Evolutionary conservation across 2,888 invertebrate species (phyloP).

Genomic region (Trichacis sp.): DNA sequence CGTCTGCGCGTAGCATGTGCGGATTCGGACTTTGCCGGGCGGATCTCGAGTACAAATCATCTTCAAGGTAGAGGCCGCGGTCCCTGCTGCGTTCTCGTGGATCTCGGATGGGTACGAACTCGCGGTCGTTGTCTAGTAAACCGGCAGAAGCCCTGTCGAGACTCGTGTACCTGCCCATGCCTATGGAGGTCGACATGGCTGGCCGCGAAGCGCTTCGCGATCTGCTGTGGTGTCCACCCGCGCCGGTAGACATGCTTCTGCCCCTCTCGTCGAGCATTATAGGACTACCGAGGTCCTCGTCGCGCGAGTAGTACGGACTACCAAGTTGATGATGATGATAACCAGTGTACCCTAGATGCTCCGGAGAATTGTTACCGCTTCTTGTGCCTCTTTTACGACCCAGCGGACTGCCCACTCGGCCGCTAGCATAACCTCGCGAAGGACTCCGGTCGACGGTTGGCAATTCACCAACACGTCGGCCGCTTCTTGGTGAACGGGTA

Average conservation of each 20-base stretch:
- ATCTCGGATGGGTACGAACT: constrained; percentile 88
- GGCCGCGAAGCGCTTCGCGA: constrained; percentile 85
- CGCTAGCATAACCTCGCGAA: constrained; percentile 82
- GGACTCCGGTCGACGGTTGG: constrained; percentile 93
- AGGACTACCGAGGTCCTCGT: constrained; percentile 88
- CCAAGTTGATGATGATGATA: constrained; percentile 66
- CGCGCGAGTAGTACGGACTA: constrained; percentile 70
- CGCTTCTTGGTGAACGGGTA: constrained; percentile 70
- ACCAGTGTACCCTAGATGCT: constrained; percentile 69
- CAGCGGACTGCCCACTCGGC: constrained; percentile 72
- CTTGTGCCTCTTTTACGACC: constrained; percentile 71
- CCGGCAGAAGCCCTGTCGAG: constrained; percentile 76
- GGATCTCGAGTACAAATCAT: constrained; percentile 77
- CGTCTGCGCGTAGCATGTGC: constrained; percentile 72
- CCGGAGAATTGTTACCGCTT: constrained; percentile 75
- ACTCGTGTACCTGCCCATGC: constrained; percentile 76
- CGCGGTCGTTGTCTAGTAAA: constrained; percentile 84
- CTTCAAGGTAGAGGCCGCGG: constrained; percentile 77
- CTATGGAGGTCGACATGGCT: constrained; percentile 70
- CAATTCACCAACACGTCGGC: constrained; percentile 77
- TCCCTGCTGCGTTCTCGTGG: constrained; percentile 78
- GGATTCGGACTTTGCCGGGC: constrained; percentile 81
- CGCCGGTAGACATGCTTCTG: constrained; percentile 72
- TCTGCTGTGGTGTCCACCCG: constrained; percentile 81
- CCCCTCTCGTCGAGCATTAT: constrained; percentile 84